Evolutionary conservation across 2,888 invertebrate genomes (phyloP), one percentile per base, ranked within the genome.

Genomic region (Lithophane socia): DNA sequence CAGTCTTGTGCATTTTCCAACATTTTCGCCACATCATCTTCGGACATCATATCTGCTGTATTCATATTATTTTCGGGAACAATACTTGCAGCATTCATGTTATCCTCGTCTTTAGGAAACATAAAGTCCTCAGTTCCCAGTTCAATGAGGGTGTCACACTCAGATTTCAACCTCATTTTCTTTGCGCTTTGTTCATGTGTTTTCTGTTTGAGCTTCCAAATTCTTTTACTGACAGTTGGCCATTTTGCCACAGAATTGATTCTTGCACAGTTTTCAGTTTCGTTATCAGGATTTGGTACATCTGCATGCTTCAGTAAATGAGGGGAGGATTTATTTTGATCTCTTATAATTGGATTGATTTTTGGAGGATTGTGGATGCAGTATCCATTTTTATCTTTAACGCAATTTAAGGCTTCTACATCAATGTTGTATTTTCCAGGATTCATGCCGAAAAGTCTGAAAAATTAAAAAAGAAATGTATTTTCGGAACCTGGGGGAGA

Each of bases 391-490:
- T 92, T 92, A 82, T 95, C 94, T 88, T 95, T 96, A 4, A 94
- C 92, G 82, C 96, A 96, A 76, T 91, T 92, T 47, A 96, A 89
- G 1, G 95, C 95, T 47, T 95, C 94, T 72, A 95, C 92, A 78
- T 96, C 94, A 1, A 96, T 85, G 77, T 93, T 93, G 86, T 96
- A 96, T 82, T 94, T 93, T 24, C 96, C 96, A 47, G 96, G 93
- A 71, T 89, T 93, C 89, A 96, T 92, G 16, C 94, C 96, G 80
- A 96, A 92, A 88, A 96, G 91, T 76, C 96, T 96, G 91, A 70
- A 93, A 91, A 52, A 52, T 18, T 8, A 95, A 90, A 73, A 93
- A 90, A 42, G 24, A 16, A 2, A 47, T 10, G 9, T 29, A 29
- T 58, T n/a, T 56, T 60, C 64, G 10, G 9, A 42, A 56, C 52